phyloP scores from a whole-genome alignment of 2,888 invertebrate species.

The Drosophila fulvimacula region DNA sequence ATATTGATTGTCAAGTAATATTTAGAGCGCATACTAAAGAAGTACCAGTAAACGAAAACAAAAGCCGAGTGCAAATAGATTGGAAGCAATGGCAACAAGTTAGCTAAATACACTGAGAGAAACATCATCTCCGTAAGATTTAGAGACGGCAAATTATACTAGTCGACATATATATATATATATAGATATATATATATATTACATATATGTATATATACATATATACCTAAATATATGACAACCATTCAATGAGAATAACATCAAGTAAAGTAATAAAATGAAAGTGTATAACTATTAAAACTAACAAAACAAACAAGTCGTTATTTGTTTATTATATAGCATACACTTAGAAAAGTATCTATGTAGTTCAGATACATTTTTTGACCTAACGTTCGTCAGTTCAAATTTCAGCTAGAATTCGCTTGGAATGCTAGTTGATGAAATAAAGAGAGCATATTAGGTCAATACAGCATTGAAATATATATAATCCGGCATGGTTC shows the following conservation, averaged over 20 bases:
- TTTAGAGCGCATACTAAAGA: constrained; percentile 43
- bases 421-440: neutral
- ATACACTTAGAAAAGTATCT: neutral
- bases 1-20: constrained; percentile 42
- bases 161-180: constrained; percentile 52
- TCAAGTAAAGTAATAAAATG: constrained; percentile 76
- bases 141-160: constrained; percentile 54
- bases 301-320: constrained; percentile 49
- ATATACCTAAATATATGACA: constrained; percentile 61
- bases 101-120: constrained; percentile 24
- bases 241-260: constrained; percentile 75
- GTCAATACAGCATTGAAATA: no score
- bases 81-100: constrained; percentile 29
- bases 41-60: constrained; percentile 24
- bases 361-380: neutral
- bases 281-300: constrained; percentile 81
- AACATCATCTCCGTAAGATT: constrained; percentile 64
- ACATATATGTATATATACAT: constrained; percentile 6
- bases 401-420: neutral
- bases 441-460: neutral
- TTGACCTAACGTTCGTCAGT: neutral
- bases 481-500: neutral
- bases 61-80: constrained; percentile 23
- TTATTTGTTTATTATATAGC: neutral
- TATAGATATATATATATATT: constrained; percentile 1